Evolutionary conservation across 2,113 vertebrate species (phyloP).

Genomic region (Tychaedon coryphoeus): DNA sequence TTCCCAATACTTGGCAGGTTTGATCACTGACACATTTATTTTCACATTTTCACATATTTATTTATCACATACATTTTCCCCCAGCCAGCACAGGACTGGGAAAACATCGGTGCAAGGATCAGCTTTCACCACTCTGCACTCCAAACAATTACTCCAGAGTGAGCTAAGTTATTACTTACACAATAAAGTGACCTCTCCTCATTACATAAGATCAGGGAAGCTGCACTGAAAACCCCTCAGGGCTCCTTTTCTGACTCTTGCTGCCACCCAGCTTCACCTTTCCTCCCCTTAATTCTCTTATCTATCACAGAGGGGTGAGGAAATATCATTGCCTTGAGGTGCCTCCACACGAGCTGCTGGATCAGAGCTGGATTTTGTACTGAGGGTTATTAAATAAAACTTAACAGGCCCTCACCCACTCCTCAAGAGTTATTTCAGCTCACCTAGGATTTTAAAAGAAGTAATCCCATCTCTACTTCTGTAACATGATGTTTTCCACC

Average conservation of each 20-base stretch:
- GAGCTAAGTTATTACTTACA: background rate
- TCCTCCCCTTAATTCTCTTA: background rate
- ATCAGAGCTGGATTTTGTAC: background rate
- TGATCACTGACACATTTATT: background rate
- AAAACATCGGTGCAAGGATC: accelerated
- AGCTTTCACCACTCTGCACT: background rate
- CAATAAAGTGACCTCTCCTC: background rate
- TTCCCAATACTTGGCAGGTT: background rate
- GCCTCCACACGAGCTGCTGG: background rate
- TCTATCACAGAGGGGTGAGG: background rate
- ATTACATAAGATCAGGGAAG: background rate
- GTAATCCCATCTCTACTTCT: background rate
- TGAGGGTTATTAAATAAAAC: background rate
- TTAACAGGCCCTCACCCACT: background rate
- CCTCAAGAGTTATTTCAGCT: background rate
- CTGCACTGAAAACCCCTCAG: background rate
- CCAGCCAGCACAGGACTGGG: accelerated
- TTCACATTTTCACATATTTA: too few species aligned
- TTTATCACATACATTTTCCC: accelerated
- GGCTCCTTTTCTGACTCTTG: background rate
- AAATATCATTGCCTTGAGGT: background rate
- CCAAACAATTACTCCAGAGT: background rate
- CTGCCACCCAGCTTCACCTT: background rate
- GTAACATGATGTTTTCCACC: background rate
- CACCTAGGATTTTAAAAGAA: background rate